Evolutionary conservation across 1,140 invertebrate genomes (phyloP), one percentile per base, ranked within the genome.

Genomic region (Ganaspis sp.): DNA sequence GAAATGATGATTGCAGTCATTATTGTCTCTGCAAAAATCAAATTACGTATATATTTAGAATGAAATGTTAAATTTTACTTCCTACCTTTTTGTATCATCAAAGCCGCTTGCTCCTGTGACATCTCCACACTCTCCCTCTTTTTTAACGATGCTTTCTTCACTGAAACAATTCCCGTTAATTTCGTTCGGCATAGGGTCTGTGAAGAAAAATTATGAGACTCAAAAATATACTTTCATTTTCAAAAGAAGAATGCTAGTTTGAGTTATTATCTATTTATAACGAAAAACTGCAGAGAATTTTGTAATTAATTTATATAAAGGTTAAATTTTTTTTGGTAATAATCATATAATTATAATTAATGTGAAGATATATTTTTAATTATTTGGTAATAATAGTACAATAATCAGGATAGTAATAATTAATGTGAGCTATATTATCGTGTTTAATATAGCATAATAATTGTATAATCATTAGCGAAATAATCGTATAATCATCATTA

Each of bases 61-160:
- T 42, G 8, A 42, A 15, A 42, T 12, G 9, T 42, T 42, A 5
- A 15, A 34, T 58, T 3, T 23, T 4, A 19, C 26, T 21, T 49
- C 76, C 87, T 92, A 95, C 95, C 94, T 94, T 95, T 95, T 91
- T 96, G 95, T 84, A 96, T 93, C 70, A 94, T 90, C 71, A 94
- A 78, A 6, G 95, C 95, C 19, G 95, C 95, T 81, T 95, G 92
- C 74, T 95, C 94, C 83, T 95, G 82, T 70, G 87, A 83, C 74
- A 90, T 78, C 26, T 85, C 77, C 75, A 78, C 70, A 21, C 77
- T 69, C 54, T 74, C 75, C 64, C 45, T 69, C 73, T 37, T 85
- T 69, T 82, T 85, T 75, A 86, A 79, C 83, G 87, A 87, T 77
- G 85, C 86, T 87, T 89, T 84, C 84, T 88, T 90, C 84, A 86